These are phyloP conservation scores for Gonatopus flavifemur DNA, from an alignment of 1,140 invertebrate genomes.

Conservation along the genomic window DNA sequence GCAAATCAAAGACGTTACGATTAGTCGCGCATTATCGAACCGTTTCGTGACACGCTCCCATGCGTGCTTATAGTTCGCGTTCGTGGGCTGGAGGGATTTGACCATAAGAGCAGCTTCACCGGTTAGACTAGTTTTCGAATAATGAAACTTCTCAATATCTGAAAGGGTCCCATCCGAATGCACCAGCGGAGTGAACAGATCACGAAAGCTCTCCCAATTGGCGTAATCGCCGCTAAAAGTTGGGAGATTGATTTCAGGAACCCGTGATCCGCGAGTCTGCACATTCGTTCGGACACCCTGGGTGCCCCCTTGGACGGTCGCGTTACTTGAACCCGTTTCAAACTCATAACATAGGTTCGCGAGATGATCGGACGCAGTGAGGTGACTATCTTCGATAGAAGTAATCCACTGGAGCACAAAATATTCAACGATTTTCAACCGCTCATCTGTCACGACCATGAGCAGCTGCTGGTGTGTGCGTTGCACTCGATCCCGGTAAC, in stretches of 20 bases:
- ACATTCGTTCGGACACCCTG: too few species aligned
- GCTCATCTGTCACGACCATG: too few species aligned
- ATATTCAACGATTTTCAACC: too few species aligned
- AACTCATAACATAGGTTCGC: too few species aligned
- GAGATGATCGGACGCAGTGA: too few species aligned
- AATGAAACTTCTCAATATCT: neutral
- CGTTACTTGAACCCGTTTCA: too few species aligned
- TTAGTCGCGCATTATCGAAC: conserved; percentile 2
- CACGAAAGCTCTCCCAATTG: neutral
- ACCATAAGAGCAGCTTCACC: conserved; percentile 1
- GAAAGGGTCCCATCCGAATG: neutral
- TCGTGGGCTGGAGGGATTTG: neutral
- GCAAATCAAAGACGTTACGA: neutral
- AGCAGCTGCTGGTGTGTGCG: too few species aligned
- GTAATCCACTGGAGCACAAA: too few species aligned
- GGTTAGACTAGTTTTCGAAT: neutral
- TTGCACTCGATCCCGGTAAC: too few species aligned
- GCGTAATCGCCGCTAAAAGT: neutral
- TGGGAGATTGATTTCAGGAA: neutral
- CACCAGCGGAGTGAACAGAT: neutral
- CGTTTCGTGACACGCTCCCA: conserved; percentile 1
- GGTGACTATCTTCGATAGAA: too few species aligned
- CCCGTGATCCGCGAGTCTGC: too few species aligned
- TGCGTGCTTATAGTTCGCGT: conserved; percentile 1
- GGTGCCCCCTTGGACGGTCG: too few species aligned